Evolutionary conservation across 2,888 invertebrate species (phyloP), one percentile per base, ranked within the genome.

Genomic region (Tetropium fuscum): DNA sequence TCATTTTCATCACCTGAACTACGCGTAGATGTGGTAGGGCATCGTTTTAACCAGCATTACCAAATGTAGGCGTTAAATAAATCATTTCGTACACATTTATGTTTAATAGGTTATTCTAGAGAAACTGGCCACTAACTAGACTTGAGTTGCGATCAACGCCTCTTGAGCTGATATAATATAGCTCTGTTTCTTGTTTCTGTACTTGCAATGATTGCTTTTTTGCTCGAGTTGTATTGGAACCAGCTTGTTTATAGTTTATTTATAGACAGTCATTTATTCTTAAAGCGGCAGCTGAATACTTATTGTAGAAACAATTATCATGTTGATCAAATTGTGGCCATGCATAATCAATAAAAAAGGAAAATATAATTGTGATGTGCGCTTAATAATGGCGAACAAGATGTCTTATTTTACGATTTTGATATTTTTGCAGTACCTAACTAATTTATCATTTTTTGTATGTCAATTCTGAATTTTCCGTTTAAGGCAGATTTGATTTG

Each of bases 51-150:
- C 36, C 36, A 36, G 36, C 48, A 49, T 49, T 36, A 49, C 11
- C 22, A 49, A 38, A 22, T 22, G 48, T 49, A 10, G 48, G 48
- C 16, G 48, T 49, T 38, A 34, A 36, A 49, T 49, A 49, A 38
- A 49, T 49, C 48, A 49, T 36, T n/a, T 36, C 38, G 13, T 49
- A 49, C 48, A 22, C 36, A 20, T 43, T 43, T 19, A 22, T 19
- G 25, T 49, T 49, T 49, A 48, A 49, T 49, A 49, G 48, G 36
- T 36, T 49, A 36, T 49, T 49, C 36, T 49, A 49, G 38, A 22
- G 22, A 49, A 22, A 20, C 48, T 49, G 48, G 32, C 48, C 48
- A 36, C 48, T 49, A 49, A 49, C 48, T 49, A 49, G 48, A 25
- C 36, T 15, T 36, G 36, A 49, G 20, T 16, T 36, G 48, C 36